A percentile compares a stretch with the other conserved stretches of the same genome.
Evolutionary conservation across 1,140 invertebrate species (phyloP).

Genomic region (Eufriesea mexicana): DNA sequence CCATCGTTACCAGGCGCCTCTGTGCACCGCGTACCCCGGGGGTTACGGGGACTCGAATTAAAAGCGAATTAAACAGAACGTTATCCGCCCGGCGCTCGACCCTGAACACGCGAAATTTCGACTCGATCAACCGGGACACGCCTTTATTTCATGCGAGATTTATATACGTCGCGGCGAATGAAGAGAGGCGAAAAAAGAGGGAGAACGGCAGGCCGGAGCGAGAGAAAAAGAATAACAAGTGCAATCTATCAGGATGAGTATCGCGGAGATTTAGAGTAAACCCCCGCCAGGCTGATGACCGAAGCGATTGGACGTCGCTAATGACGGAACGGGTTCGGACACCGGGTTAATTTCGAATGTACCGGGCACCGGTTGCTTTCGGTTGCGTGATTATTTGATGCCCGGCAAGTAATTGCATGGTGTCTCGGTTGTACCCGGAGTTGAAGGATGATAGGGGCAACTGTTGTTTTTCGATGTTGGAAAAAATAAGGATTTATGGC

Average conservation of each 20-base stretch:
- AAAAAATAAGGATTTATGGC: not conserved
- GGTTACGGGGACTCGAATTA: slow-evolving; percentile 19
- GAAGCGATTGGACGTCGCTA: not conserved
- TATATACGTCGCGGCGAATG: slow-evolving; percentile 3
- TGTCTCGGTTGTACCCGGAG: not conserved
- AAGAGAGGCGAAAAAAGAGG: not conserved
- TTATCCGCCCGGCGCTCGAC: not conserved
- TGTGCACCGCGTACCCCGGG: too few species aligned
- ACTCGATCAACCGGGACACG: not conserved
- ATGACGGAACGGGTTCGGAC: not conserved
- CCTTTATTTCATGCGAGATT: not conserved
- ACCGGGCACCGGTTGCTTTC: not conserved
- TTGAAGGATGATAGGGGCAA: not conserved
- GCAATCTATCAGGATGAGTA: slow-evolving; percentile 13
- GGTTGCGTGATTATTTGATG: not conserved
- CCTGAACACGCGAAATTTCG: not conserved
- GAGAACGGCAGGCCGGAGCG: too few species aligned
- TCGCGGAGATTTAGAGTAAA: slow-evolving; percentile 7
- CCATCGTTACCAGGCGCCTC: not conserved
- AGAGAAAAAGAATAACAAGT: not conserved
- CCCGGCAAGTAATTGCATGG: not conserved
- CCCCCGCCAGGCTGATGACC: not conserved
- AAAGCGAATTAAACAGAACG: slow-evolving; percentile 4
- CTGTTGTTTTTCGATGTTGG: not conserved
- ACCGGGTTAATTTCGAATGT: not conserved